phyloP scores from a whole-genome alignment of 1,140 invertebrate genomes.

The Armadillidium nasatum region DNA sequence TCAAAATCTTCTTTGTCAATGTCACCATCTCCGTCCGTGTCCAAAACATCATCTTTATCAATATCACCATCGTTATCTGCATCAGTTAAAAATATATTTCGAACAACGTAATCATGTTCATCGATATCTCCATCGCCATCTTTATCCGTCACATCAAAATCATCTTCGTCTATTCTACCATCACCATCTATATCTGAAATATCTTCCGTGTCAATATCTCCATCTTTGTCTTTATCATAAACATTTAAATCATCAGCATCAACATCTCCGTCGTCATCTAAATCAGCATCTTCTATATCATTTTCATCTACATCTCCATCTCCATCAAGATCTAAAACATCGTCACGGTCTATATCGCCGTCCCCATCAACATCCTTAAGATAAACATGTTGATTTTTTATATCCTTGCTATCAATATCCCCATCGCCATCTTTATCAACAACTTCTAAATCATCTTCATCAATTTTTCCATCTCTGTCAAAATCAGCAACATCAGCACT shows the following conservation, averaged over 20 bases:
- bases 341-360: slow-evolving; percentile 36
- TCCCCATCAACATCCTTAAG: slow-evolving; percentile 38
- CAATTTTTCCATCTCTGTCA: slow-evolving; percentile 31
- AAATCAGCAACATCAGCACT: slow-evolving; percentile 24
- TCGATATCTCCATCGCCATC: slow-evolving; percentile 38
- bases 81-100: slow-evolving; percentile 32
- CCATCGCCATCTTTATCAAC: slow-evolving; percentile 42
- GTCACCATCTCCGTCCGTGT: slow-evolving; percentile 40
- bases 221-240: neutral
- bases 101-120: slow-evolving; percentile 3
- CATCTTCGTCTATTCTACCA: slow-evolving; percentile 36
- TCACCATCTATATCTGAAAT: slow-evolving; percentile 30
- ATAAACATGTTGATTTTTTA: slow-evolving; percentile 12
- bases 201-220: slow-evolving; percentile 25
- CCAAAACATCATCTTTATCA: slow-evolving; percentile 35
- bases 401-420: slow-evolving; percentile 27
- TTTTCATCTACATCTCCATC: slow-evolving; percentile 37
- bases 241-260: slow-evolving; percentile 21
- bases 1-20: slow-evolving; percentile 36
- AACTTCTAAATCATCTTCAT: slow-evolving; percentile 30
- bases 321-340: slow-evolving; percentile 37
- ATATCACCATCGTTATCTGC: slow-evolving; percentile 38
- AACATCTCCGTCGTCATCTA: slow-evolving; percentile 24
- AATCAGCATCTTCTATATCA: neutral
- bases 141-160: slow-evolving; percentile 34